These are phyloP conservation scores for Lepus townsendii DNA, from an alignment of 2,797 vertebrate species.

Conservation along the genomic window DNA sequence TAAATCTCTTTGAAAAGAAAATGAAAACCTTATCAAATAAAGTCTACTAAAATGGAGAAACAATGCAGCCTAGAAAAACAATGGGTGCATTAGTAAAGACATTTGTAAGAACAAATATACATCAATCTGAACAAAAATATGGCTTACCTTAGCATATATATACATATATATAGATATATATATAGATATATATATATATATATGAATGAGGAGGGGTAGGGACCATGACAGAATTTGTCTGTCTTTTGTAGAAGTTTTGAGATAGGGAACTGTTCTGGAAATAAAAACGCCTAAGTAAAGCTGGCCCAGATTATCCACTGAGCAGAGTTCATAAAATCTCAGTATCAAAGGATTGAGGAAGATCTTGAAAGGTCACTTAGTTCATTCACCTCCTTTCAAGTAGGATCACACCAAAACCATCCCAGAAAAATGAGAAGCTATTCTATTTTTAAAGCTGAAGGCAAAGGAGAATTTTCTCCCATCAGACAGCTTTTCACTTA, in stretches of 20 bases:
- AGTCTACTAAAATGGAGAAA: background rate
- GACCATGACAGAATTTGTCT: background rate
- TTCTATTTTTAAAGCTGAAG: conserved; percentile 77
- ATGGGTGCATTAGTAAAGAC: background rate
- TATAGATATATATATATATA: background rate
- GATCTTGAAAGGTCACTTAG: conserved; percentile 80
- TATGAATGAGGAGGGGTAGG: background rate
- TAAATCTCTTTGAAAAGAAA: background rate
- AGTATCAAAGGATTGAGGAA: conserved; percentile 82
- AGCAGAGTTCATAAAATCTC: conserved; percentile 78
- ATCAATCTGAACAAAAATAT: background rate
- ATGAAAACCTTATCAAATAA: background rate
- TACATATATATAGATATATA: background rate
- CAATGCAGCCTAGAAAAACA: background rate
- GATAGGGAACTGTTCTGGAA: conserved; percentile 61
- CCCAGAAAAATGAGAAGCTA: conserved; percentile 67
- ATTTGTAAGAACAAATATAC: conserved; percentile 14
- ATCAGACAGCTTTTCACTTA: conserved; percentile 49
- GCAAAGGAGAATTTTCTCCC: conserved; percentile 63
- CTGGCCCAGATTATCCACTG: conserved; percentile 75
- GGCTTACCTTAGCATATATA: background rate
- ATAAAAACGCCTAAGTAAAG: conserved; percentile 69
- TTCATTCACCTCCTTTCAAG: conserved; percentile 81
- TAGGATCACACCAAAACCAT: conserved; percentile 82
- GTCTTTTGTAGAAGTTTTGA: conserved; percentile 54